Percentiles rank a stretch among this genome's conserved stretches.
Evolutionary conservation across 2,113 vertebrate species (phyloP).

Genomic region (Menura novaehollandiae): DNA sequence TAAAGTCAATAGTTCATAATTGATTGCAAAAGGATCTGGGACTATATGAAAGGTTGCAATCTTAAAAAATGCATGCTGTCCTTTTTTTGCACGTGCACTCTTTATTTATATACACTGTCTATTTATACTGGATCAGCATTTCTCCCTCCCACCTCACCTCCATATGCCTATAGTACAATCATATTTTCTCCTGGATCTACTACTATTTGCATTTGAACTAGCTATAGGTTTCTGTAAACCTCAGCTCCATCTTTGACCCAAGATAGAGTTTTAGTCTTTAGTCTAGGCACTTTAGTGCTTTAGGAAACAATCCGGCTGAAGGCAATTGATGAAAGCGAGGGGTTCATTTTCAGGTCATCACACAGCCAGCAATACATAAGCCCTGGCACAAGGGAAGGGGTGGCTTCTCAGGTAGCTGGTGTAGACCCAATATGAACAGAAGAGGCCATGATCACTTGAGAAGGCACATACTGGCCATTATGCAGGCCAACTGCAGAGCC

Average conservation of each 20-base stretch:
- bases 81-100: neutral
- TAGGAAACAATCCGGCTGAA: neutral
- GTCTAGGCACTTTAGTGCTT: neutral
- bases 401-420: neutral
- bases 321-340: neutral
- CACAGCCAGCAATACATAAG: neutral
- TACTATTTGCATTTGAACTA: neutral
- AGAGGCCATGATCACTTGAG: neutral
- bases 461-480: accelerated
- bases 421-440: neutral
- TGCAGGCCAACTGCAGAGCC: neutral
- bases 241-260: neutral
- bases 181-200: neutral
- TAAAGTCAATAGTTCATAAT: neutral
- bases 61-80: neutral
- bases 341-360: neutral
- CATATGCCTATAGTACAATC: neutral
- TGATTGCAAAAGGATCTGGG: neutral
- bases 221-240: neutral
- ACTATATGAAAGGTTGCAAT: neutral
- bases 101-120: neutral
- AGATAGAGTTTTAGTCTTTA: neutral
- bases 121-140: neutral
- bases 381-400: neutral
- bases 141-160: neutral